These are phyloP conservation scores for Oscheius sp. DNA, from an alignment of 2,888 invertebrate genomes.

Conservation along the genomic window DNA sequence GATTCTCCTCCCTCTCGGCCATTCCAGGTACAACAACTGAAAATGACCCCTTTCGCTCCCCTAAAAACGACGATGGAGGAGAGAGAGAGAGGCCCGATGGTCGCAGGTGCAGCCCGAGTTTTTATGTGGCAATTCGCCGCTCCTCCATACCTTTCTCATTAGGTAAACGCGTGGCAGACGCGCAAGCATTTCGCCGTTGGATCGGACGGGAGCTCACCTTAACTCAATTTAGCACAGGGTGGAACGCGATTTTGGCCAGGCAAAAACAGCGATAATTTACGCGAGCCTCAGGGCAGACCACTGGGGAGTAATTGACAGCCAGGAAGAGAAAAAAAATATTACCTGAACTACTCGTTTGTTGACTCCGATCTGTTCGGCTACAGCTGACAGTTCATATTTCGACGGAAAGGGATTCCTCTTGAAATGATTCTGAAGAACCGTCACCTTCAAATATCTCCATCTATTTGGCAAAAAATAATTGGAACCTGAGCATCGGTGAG, in stretches of 20 bases:
- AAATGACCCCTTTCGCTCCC: slow-evolving; percentile 1
- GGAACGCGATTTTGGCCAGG: slow-evolving; percentile 3
- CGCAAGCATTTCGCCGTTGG: no score
- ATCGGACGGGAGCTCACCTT: neutral
- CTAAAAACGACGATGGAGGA: no score
- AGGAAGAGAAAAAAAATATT: slow-evolving; percentile 1
- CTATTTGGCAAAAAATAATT: neutral
- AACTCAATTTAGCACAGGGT: slow-evolving; percentile 7
- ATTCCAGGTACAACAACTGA: neutral
- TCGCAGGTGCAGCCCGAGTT: slow-evolving; percentile 29
- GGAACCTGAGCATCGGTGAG: slow-evolving; percentile 90
- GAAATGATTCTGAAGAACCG: slow-evolving; percentile 87
- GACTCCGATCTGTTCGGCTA: slow-evolving; percentile 80
- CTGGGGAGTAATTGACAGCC: neutral
- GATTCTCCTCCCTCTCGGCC: neutral
- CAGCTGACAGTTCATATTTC: slow-evolving; percentile 88
- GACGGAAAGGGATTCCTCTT: slow-evolving; percentile 89
- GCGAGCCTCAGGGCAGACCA: neutral
- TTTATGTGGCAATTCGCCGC: slow-evolving; percentile 29
- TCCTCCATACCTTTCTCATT: slow-evolving; percentile 34
- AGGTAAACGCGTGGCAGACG: slow-evolving; percentile 3
- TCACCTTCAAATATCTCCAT: no score
- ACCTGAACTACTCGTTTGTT: slow-evolving; percentile 79
- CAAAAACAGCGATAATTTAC: slow-evolving; percentile 1
- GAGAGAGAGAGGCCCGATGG: neutral